phyloP scores from a whole-genome alignment of 1,140 invertebrate genomes.

The Bombus superbus region DNA sequence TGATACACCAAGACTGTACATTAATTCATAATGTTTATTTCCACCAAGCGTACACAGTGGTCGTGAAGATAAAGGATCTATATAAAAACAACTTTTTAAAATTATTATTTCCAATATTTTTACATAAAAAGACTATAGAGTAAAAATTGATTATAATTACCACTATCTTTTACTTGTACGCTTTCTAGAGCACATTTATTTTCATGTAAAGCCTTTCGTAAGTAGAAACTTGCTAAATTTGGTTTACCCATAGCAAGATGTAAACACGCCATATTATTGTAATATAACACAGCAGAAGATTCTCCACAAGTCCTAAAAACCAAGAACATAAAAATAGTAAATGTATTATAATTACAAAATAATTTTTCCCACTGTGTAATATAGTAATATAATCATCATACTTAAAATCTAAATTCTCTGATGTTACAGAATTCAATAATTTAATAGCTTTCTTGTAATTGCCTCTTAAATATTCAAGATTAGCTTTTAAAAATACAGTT shows the following conservation, averaged over 20 bases:
- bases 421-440: slow-evolving; percentile 85
- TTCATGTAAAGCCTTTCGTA: slow-evolving; percentile 92
- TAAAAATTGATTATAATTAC: slow-evolving; percentile 64
- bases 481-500: slow-evolving; percentile 87
- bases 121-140: slow-evolving; percentile 1
- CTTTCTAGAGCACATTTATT: slow-evolving; percentile 86
- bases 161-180: slow-evolving; percentile 77
- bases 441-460: slow-evolving; percentile 88
- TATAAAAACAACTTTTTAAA: slow-evolving; percentile 44
- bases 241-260: slow-evolving; percentile 94
- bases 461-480: slow-evolving; percentile 88
- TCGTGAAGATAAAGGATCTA: slow-evolving; percentile 81
- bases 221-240: slow-evolving; percentile 92
- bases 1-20: slow-evolving; percentile 96
- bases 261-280: slow-evolving; percentile 95
- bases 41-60: slow-evolving; percentile 85
- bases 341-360: slow-evolving; percentile 16
- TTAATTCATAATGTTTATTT: slow-evolving; percentile 90
- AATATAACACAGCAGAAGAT: slow-evolving; percentile 88
- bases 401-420: slow-evolving; percentile 82
- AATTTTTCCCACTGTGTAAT: slow-evolving; percentile 8
- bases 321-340: slow-evolving; percentile 30
- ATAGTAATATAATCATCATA: slow-evolving; percentile 68
- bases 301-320: slow-evolving; percentile 85
- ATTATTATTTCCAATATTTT: slow-evolving; percentile 23